Percentiles rank a stretch among this genome's conserved stretches.
These are phyloP conservation scores for Drosophila parabipectinata DNA, from an alignment of 1,140 invertebrate genomes.

Conservation along the genomic window DNA sequence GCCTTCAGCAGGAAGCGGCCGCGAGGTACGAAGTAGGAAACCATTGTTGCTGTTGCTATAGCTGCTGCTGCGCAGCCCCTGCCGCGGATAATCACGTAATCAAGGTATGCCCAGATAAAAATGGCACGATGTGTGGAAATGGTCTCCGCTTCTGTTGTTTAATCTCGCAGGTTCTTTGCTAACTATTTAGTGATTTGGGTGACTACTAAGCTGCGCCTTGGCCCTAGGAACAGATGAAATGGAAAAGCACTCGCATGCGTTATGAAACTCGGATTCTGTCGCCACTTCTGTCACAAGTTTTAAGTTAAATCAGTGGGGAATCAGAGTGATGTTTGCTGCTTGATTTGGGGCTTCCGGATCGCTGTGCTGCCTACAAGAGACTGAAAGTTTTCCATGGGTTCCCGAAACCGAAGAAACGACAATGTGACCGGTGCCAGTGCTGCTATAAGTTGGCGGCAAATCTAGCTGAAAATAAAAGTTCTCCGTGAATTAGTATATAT, in stretches of 20 bases:
- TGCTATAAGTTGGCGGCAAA: constrained; percentile 5
- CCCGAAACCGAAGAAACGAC: constrained; percentile 17
- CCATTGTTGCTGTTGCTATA: constrained; percentile 53
- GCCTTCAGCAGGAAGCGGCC: constrained; percentile 74
- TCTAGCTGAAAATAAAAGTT: neutral
- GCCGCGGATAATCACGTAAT: constrained; percentile 33
- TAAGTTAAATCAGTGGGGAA: constrained; percentile 5
- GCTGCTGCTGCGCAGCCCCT: constrained; percentile 21
- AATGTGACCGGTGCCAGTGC: constrained; percentile 41
- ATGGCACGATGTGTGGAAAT: constrained; percentile 38
- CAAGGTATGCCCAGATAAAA: constrained; percentile 37
- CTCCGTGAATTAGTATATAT: neutral
- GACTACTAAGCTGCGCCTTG: constrained; percentile 5
- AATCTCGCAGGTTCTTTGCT: constrained; percentile 19
- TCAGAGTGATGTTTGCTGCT: constrained; percentile 6
- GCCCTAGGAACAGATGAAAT: constrained; percentile 34
- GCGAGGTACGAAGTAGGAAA: constrained; percentile 80
- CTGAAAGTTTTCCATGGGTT: constrained; percentile 42
- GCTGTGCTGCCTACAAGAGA: constrained; percentile 36
- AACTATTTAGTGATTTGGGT: neutral
- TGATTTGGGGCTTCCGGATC: constrained; percentile 35
- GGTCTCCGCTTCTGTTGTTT: constrained; percentile 29
- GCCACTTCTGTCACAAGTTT: constrained; percentile 20
- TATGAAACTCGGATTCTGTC: constrained; percentile 6
- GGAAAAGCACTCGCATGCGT: constrained; percentile 16